Base-by-base conservation (phyloP, 2,888 invertebrate genomes). In the Leuctra nigra region DNA sequence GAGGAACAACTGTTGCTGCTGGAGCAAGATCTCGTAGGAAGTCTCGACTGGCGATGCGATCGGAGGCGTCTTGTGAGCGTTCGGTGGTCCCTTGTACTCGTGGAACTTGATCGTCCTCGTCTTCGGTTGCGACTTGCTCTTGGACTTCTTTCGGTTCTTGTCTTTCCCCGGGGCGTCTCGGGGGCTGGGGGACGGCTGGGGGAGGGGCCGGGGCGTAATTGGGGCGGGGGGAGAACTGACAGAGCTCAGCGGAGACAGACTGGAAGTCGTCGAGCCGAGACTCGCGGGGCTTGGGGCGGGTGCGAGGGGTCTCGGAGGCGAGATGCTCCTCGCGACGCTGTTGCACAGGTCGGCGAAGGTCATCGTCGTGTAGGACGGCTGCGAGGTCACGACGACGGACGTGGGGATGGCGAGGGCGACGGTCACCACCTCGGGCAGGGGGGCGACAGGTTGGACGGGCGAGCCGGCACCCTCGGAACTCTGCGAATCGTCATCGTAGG, bases 81-180 rank as follows among this genome's bases (percentile, higher is more conserved):
- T 91, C 61, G 95, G 93, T 24, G 93, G 93, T 35, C 93, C 93
- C 75, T 92, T 92, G 72, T 93, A 92, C 73, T 97, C 97, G 73
- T 97, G 96, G 74, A 97, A 97, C 75, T 97, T 97, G 66, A 97
- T 95, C 55, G 90, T 89, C 64, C 90, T 81, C 18, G 88, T 80
- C 72, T 92, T 92, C 1, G 89, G 85, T 56, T 83, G 80, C 22
- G 82, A 82, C 72, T 91, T 91, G 38, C 85, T 84, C 70, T 91
- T 91, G 18, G 82, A 82, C 70, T 90, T 90, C 70, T 90, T 92
- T 67, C 81, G 74, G 69, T 87, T 90, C 73, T 82, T 89, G 73
- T 88, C 88, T 64, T 74, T 75, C 56, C 74, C 74, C 2, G 73
- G 74, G n/a, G 74, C 73, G 60, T 72, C 72, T 61, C 68, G 71